phyloP scores from a whole-genome alignment of 2,888 invertebrate species.

The Chloroclysta siterata region DNA sequence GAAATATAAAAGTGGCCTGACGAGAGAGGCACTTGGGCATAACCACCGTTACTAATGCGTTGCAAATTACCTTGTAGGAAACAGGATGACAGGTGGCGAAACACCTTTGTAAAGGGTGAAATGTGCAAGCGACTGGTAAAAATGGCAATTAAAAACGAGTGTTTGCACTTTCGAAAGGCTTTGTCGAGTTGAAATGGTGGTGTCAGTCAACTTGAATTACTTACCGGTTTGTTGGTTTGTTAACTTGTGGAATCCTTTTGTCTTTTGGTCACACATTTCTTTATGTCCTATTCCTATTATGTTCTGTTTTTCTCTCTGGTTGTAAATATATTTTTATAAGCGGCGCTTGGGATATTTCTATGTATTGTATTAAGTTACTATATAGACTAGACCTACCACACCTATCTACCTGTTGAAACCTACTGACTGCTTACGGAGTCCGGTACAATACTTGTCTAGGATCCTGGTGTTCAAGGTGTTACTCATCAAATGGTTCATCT shows the following conservation, averaged over 20 bases:
- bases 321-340: background rate
- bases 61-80: conserved; percentile 41
- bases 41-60: conserved; percentile 37
- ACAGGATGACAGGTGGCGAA: conserved; percentile 54
- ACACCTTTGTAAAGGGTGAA: conserved; percentile 50
- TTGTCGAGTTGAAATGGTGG: conserved; percentile 9
- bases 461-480: too few species aligned
- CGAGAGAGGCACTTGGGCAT: conserved; percentile 25
- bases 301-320: background rate
- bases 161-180: conserved; percentile 27
- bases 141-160: conserved; percentile 19
- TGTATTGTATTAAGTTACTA: too few species aligned
- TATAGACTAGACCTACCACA: too few species aligned
- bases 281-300: background rate
- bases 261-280: conserved; percentile 1
- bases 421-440: too few species aligned
- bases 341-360: too few species aligned
- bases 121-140: conserved; percentile 35
- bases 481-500: too few species aligned
- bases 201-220: conserved; percentile 12
- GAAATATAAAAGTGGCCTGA: conserved; percentile 21
- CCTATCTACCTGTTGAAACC: too few species aligned
- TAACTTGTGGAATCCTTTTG: conserved; percentile 12
- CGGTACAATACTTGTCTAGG: too few species aligned
- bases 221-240: conserved; percentile 13